Evolutionary conservation across 2,888 invertebrate species (phyloP), one percentile per base, ranked within the genome.

Genomic region (Eumerus sabulonum): DNA sequence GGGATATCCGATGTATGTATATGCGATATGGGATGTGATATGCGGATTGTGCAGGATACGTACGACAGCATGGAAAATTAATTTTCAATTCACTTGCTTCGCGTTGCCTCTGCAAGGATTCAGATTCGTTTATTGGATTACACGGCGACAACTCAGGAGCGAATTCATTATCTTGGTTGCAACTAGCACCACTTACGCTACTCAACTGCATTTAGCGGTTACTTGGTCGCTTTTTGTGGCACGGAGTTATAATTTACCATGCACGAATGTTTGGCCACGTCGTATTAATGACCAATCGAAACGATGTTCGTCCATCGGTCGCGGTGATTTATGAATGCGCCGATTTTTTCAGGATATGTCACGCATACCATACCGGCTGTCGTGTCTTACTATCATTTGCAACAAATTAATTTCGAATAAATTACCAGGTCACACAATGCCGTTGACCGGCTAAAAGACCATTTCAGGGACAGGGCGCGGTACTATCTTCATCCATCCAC

Each of bases 41-140:
- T 13, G 17, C 38, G 38, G 27, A 45, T 9, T 44, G 42, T 51
- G 27, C 27, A 27, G 27, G 27, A 44, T 44, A 63, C 70, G 53
- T 53, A 51, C 70, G 48, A 76, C 76, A 45, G 59, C 57, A 70
- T 70, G 76, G 63, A 57, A 76, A 76, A 76, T 76, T 76, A 76
- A 70, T 27, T 27, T 27, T 27, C 27, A 27, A 27, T 27, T 27
- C 27, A 27, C 7, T 27, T 7, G 27, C 70, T 54, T 70, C 57
- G 3, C 27, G 27, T 27, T 27, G 27, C 27, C 27, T 27, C 27
- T 7, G 3, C n/a, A n/a, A n/a, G n/a, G n/a, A n/a, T n/a, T n/a
- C n/a, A n/a, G n/a, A n/a, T n/a, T n/a, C n/a, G n/a, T n/a, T n/a
- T n/a, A n/a, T n/a, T n/a, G n/a, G n/a, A n/a, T n/a, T n/a, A n/a